Evolutionary conservation across 2,113 vertebrate genomes (phyloP), one percentile per base, ranked within the genome.

Genomic region (Esox niger): DNA sequence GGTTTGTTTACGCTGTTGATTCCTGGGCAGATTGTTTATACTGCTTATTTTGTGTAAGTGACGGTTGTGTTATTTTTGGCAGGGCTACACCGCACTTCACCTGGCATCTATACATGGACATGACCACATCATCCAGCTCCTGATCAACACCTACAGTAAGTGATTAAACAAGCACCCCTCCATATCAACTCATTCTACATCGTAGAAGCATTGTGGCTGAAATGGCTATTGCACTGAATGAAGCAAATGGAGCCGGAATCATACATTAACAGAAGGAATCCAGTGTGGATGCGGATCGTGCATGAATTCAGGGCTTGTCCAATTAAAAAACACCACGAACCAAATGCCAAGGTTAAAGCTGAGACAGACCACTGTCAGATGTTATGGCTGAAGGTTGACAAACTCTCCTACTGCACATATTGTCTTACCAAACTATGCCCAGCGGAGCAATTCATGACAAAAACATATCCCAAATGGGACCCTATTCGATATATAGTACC

Each of bases 371-470:
- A 29, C 69, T 46, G 17, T 43, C 38, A 49, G 73, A 79, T 82
- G 82, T 80, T 69, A 70, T 21, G 70, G 33, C 54, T 9, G 31
- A 21, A n/a, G 5, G 32, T 47, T 38, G 33, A n/a, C 56, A 27
- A 35, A 66, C 52, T 32, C 59, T 49, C 64, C 43, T 7, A 61
- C 29, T 55, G 72, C 43, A 15, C 90, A 91, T 94, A 94, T 94
- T 92, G 91, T 90, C 90, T 87, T 90, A 88, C 62, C 81, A 90
- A 85, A 88, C 90, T 91, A 91, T 87, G 91, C 93, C 38, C 91
- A 91, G 92, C 90, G 91, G 91, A 91, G 88, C 89, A 90, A 91
- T 94, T 93, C 92, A 94, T 92, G 93, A 94, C 93, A 90, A 67
- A 43, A 15, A 1, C 17, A 15, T 15, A 43, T 43, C 15, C 38